phyloP scores from a whole-genome alignment of 2,113 vertebrate genomes.

The Mormoops blainvillei region DNA sequence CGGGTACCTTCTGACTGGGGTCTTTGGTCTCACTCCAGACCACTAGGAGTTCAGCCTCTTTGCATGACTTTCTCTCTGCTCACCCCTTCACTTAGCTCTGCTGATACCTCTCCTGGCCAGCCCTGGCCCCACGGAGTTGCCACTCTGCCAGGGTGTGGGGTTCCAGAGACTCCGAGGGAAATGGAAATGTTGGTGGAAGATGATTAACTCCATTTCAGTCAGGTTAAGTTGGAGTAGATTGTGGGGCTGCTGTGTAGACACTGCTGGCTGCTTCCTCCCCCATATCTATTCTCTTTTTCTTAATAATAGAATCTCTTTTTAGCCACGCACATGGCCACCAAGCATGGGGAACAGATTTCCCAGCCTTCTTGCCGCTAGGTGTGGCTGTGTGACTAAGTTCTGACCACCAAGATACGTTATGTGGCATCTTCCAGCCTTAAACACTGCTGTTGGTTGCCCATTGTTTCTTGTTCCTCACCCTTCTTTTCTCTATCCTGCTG shows the following conservation, averaged over 20 bases:
- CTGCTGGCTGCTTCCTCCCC: neutral
- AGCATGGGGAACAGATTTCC: neutral
- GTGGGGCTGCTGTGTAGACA: neutral
- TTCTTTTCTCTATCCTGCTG: neutral
- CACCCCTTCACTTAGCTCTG: neutral
- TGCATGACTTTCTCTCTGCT: neutral
- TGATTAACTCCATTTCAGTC: neutral
- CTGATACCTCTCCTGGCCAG: neutral
- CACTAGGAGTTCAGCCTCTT: neutral
- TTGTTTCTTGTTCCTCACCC: neutral
- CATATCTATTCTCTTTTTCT: neutral
- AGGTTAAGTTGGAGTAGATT: neutral
- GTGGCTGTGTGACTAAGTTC: neutral
- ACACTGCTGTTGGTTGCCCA: no score
- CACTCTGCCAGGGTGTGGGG: neutral
- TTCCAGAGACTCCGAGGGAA: neutral
- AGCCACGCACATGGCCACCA: neutral
- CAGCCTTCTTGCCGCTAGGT: neutral
- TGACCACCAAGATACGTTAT: neutral
- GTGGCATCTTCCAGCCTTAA: neutral
- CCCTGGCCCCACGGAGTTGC: neutral
- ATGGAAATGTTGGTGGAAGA: neutral
- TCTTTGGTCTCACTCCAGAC: neutral
- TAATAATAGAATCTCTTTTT: neutral
- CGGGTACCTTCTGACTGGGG: neutral